phyloP scores from a whole-genome alignment of 2,113 vertebrate species.

The Myotis brandtii region DNA sequence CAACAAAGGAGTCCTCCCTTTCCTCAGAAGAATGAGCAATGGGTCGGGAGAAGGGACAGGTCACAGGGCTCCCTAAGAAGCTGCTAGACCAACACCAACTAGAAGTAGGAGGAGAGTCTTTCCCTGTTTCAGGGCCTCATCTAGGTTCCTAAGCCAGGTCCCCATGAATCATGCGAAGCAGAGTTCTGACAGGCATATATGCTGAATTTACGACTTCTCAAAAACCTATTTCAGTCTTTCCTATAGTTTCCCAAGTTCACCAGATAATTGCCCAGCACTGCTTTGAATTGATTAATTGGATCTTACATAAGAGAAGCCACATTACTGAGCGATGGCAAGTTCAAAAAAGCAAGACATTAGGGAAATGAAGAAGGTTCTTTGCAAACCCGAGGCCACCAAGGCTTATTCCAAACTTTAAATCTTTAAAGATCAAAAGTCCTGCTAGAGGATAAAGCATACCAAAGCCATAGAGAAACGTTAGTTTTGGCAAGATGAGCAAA shows the following conservation, averaged over 20 bases:
- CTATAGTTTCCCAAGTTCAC: background rate
- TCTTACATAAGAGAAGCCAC: background rate
- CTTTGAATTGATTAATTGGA: constrained; percentile 26
- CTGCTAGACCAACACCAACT: background rate
- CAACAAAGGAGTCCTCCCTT: constrained; percentile 64
- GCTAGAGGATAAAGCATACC: constrained; percentile 78
- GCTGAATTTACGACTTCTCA: background rate
- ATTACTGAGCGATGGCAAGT: constrained; percentile 53
- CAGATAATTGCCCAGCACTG: background rate
- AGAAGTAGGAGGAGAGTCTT: background rate
- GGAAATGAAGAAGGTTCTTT: constrained; percentile 72
- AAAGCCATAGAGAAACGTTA: constrained; percentile 76
- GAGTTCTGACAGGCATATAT: background rate
- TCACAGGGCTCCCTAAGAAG: background rate
- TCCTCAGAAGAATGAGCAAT: constrained; percentile 5
- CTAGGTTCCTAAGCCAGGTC: background rate
- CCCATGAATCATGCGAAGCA: background rate
- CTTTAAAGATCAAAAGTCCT: constrained; percentile 73
- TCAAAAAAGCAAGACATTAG: constrained; percentile 67
- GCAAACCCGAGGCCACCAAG: constrained; percentile 73
- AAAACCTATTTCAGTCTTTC: background rate
- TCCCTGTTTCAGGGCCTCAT: background rate
- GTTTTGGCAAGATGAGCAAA: constrained; percentile 85
- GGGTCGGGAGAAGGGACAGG: background rate
- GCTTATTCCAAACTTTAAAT: constrained; percentile 75